A percentile compares a stretch with the other conserved stretches of the same genome.
Conservation (phyloP, 92 coral and sea anemone genomes). For the Porites cylindrica region DNA sequence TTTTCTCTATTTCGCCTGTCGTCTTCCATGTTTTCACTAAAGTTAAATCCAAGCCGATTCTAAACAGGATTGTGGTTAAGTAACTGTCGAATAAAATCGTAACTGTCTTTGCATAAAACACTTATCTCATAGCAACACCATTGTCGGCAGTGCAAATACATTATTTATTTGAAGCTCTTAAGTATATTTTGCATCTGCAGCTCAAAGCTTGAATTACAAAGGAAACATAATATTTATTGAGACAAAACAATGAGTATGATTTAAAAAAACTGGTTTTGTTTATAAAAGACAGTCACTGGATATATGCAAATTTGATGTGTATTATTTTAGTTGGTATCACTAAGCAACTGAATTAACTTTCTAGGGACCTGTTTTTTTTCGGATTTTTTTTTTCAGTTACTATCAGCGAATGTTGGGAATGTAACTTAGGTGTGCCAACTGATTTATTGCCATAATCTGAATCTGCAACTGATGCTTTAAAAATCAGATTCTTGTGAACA, state of each 20-base stretch:
- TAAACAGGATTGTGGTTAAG: not conserved
- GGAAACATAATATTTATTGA: not conserved
- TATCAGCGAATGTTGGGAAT: no score
- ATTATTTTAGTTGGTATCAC: no score
- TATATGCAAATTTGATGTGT: no score
- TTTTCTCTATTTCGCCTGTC: not conserved
- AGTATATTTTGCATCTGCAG: constrained; percentile 25
- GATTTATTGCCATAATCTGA: no score
- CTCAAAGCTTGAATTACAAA: not conserved
- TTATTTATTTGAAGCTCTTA: constrained; percentile 21
- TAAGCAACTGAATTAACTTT: no score
- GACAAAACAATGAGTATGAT: not conserved
- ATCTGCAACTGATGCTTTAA: no score
- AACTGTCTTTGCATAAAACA: not conserved
- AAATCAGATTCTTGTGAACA: no score
- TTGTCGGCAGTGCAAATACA: not conserved
- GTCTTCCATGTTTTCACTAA: not conserved
- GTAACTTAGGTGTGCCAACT: no score
- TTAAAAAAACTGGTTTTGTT: not conserved
- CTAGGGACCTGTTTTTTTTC: no score
- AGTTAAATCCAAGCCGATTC: not conserved
- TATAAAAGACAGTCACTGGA: no score
- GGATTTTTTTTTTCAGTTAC: no score
- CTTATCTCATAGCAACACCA: not conserved
- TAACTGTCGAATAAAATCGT: not conserved